These are phyloP conservation scores for Dendrophyllia cribrosa DNA, from an alignment of 64 coral and sea anemone genomes.

Conservation along the genomic window DNA sequence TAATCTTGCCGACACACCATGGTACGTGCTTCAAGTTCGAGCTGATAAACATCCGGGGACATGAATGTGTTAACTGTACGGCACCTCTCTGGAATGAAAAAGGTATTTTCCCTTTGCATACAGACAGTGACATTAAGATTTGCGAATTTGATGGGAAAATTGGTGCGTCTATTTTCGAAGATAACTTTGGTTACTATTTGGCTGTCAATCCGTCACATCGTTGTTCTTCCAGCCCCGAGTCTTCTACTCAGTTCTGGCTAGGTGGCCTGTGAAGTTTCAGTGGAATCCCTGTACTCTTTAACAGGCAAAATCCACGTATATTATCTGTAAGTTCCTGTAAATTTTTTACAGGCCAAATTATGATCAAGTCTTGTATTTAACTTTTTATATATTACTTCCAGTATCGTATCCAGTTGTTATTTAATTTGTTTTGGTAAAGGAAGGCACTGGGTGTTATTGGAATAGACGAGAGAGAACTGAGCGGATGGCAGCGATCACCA, in stretches of 20 bases:
- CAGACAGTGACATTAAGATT: background rate
- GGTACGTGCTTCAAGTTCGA: background rate
- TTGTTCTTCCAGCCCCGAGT: background rate
- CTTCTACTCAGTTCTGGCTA: conserved; percentile 52
- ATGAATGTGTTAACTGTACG: conserved; percentile 11
- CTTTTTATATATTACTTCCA: too few species aligned
- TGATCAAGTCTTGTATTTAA: too few species aligned
- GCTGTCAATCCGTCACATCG: background rate
- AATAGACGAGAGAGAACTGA: too few species aligned
- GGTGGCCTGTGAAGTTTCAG: background rate
- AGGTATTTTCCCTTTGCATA: background rate
- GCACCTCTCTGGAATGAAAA: background rate
- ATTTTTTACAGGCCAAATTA: too few species aligned
- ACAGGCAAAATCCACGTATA: too few species aligned
- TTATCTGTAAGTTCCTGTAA: too few species aligned
- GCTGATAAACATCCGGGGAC: conserved; percentile 55
- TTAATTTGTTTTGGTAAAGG: too few species aligned
- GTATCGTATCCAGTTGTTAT: too few species aligned
- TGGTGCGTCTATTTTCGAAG: background rate
- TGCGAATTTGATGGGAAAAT: conserved; percentile 15
- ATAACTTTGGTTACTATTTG: conserved; percentile 42
- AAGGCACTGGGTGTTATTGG: too few species aligned
- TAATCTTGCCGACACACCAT: background rate
- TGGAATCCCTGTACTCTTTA: too few species aligned
- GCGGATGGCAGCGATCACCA: too few species aligned